Percentiles rank a stretch among this genome's conserved stretches.
These are phyloP conservation scores for Drosophila grimshawi DNA, from an alignment of 1,140 invertebrate genomes.

Conservation along the genomic window DNA sequence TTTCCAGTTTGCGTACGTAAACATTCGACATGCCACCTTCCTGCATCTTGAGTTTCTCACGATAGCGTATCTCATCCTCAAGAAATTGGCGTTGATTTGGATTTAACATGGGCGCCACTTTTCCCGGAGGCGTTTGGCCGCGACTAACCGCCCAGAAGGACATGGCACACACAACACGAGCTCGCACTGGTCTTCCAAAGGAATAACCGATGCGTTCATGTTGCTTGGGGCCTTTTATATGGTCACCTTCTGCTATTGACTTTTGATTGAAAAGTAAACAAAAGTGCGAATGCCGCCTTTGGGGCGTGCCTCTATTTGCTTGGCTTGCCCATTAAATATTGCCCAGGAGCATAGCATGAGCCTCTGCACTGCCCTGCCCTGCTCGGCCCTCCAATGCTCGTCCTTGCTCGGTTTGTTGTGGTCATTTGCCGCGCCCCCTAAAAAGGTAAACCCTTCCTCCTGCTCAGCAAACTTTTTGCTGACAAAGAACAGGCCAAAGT, in stretches of 20 bases:
- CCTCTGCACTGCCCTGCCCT: background rate
- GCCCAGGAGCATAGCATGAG: constrained; percentile 15
- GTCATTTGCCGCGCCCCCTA: constrained; percentile 50
- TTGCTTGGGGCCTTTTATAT: constrained; percentile 41
- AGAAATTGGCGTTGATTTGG: constrained; percentile 82
- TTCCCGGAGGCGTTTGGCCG: constrained; percentile 66
- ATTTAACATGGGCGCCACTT: constrained; percentile 78
- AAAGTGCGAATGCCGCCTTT: constrained; percentile 57
- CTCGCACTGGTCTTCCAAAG: background rate
- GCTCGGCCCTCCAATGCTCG: too few species aligned
- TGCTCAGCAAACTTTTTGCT: constrained; percentile 51
- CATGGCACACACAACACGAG: constrained; percentile 47
- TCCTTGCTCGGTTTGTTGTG: constrained; percentile 58
- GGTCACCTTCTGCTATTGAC: constrained; percentile 69
- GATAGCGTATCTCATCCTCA: constrained; percentile 79
- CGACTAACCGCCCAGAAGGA: constrained; percentile 79
- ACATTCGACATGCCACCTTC: constrained; percentile 61
- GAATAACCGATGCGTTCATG: background rate
- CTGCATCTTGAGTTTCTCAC: constrained; percentile 73
- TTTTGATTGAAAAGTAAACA: constrained; percentile 81
- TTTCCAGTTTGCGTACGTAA: constrained; percentile 74
- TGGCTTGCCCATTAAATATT: constrained; percentile 71
- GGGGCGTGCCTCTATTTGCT: constrained; percentile 58
- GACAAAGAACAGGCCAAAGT: constrained; percentile 59
- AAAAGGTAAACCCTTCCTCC: background rate